These are phyloP conservation scores for Apamea crenata DNA, from an alignment of 2,888 invertebrate genomes.

Conservation along the genomic window DNA sequence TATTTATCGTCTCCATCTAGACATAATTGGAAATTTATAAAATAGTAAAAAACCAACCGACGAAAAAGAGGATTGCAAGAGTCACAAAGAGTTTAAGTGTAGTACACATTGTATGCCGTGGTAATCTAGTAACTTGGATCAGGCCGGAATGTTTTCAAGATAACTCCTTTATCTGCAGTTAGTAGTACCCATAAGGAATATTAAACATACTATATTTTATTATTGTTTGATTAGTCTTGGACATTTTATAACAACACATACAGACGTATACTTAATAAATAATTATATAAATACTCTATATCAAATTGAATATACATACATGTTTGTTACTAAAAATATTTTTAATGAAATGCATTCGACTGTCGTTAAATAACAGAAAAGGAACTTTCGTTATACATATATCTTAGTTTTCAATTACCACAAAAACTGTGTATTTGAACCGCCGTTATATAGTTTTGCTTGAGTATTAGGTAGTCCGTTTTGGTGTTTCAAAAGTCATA, in stretches of 20 bases:
- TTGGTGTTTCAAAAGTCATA: constrained; percentile 30
- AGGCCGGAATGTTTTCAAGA: constrained; percentile 68
- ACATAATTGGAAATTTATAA: constrained; percentile 52
- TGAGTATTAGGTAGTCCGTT: constrained; percentile 1
- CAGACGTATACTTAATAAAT: constrained; percentile 47
- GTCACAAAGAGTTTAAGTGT: constrained; percentile 30
- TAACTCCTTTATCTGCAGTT: constrained; percentile 29
- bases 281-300: constrained; percentile 45
- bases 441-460: constrained; percentile 35
- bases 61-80: constrained; percentile 65
- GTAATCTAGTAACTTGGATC: constrained; percentile 56
- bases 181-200: constrained; percentile 36
- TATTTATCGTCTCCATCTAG: constrained; percentile 64
- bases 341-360: constrained; percentile 34
- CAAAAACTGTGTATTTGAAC: constrained; percentile 21
- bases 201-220: constrained; percentile 36
- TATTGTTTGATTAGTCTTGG: constrained; percentile 49
- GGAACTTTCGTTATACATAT: constrained; percentile 66
- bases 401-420: constrained; percentile 32
- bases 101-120: constrained; percentile 37
- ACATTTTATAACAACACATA: constrained; percentile 52
- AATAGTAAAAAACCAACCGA: constrained; percentile 47
- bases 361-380: constrained; percentile 58
- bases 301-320: constrained; percentile 41
- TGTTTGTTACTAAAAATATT: constrained; percentile 29